Evolutionary conservation across 2,797 vertebrate species (phyloP).

Genomic region (Onychomys torridus): DNA sequence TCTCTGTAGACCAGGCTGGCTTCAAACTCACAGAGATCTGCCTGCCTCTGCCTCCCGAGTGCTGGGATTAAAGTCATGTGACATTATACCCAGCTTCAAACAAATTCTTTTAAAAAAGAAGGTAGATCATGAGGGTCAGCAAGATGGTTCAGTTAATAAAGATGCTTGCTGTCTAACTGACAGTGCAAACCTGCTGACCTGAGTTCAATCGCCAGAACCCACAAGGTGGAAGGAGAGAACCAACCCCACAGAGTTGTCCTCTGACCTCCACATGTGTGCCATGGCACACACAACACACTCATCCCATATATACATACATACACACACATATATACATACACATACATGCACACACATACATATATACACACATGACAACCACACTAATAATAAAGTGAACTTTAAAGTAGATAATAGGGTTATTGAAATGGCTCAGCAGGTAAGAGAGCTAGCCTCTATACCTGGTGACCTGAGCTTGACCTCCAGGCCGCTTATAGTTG

Average conservation of each 20-base stretch:
- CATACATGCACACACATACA: background rate
- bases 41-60: background rate
- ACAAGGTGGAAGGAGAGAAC: background rate
- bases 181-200: no score
- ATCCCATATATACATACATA: background rate
- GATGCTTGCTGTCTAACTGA: background rate
- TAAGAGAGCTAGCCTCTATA: background rate
- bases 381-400: no score
- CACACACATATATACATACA: background rate
- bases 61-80: background rate
- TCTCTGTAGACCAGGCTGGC: background rate
- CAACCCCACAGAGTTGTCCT: background rate
- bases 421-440: background rate
- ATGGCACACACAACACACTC: background rate
- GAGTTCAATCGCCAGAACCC: background rate
- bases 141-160: background rate
- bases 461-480: background rate
- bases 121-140: background rate
- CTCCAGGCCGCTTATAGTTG: background rate
- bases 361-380: background rate
- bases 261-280: background rate
- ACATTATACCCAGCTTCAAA: background rate
- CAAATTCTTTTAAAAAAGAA: background rate
- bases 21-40: background rate
- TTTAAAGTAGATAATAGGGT: background rate